phyloP scores from a whole-genome alignment of 2,113 vertebrate species.

The Xenopus laevis region DNA sequence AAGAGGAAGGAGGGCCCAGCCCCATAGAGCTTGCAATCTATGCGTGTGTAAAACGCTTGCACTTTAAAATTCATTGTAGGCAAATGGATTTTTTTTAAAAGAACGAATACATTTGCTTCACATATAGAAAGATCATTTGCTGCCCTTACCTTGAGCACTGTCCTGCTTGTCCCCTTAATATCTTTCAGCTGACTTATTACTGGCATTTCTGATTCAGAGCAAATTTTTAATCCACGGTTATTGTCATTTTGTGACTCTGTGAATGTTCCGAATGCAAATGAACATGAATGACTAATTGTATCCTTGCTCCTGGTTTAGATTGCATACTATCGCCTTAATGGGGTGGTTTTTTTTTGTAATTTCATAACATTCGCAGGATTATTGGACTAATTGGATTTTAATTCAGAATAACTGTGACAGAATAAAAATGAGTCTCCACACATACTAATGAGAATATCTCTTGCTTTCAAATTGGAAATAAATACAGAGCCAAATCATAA shows the following conservation, averaged over 20 bases:
- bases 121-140: too few species aligned
- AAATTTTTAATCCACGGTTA: background rate
- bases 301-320: constrained; percentile 45
- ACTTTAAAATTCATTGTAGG: too few species aligned
- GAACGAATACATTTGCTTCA: too few species aligned
- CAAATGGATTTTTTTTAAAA: too few species aligned
- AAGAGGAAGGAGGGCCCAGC: too few species aligned
- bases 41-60: too few species aligned
- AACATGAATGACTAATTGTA: constrained; percentile 37
- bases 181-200: too few species aligned
- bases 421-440: constrained; percentile 86
- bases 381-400: constrained; percentile 84
- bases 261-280: constrained; percentile 33
- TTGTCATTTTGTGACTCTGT: constrained; percentile 16
- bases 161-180: too few species aligned
- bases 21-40: too few species aligned
- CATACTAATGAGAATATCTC: constrained; percentile 90
- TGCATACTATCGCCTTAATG: constrained; percentile 59
- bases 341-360: constrained; percentile 69
- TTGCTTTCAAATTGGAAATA: constrained; percentile 82
- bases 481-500: constrained; percentile 76
- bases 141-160: too few species aligned
- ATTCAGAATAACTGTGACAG: constrained; percentile 77
- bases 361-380: constrained; percentile 75
- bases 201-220: background rate